phyloP scores from a whole-genome alignment of 1,140 invertebrate genomes.

The Vanessa atalanta region DNA sequence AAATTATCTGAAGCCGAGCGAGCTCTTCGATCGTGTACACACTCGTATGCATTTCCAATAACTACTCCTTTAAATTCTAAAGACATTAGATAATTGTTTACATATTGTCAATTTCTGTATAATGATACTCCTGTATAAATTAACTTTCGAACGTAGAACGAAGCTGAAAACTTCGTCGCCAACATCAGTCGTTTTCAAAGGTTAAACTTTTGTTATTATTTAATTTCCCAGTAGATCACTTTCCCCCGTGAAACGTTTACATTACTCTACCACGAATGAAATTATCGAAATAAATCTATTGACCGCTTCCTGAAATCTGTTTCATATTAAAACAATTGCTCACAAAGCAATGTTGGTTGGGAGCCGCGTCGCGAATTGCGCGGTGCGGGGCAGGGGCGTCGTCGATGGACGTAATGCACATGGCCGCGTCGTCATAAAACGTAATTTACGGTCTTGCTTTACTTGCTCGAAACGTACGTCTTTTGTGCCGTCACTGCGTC shows the following conservation, averaged over 20 bases:
- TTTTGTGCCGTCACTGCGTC: conserved; percentile 41
- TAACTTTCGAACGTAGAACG: neutral
- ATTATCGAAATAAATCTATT: conserved; percentile 47
- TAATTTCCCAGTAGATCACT: conserved; percentile 14
- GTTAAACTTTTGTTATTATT: neutral
- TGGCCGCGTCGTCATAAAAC: conserved; percentile 70
- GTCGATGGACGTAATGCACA: conserved; percentile 61
- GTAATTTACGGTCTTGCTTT: conserved; percentile 59
- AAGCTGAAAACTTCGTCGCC: neutral
- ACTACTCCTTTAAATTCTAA: neutral
- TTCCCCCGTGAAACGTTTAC: conserved; percentile 34
- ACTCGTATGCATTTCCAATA: neutral
- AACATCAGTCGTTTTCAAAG: neutral
- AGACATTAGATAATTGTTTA: neutral
- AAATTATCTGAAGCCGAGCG: neutral
- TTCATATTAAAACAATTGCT: conserved; percentile 52
- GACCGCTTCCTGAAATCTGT: conserved; percentile 52
- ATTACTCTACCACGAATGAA: conserved; percentile 37
- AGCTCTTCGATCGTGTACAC: neutral
- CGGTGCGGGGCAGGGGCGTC: conserved; percentile 31
- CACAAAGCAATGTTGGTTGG: conserved; percentile 35
- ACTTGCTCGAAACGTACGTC: conserved; percentile 47
- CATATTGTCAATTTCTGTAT: neutral
- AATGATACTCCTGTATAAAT: too few relatives aligned
- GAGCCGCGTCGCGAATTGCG: conserved; percentile 40